Base-by-base conservation (phyloP, 2,888 invertebrate genomes). In the Lottia scabra region DNA sequence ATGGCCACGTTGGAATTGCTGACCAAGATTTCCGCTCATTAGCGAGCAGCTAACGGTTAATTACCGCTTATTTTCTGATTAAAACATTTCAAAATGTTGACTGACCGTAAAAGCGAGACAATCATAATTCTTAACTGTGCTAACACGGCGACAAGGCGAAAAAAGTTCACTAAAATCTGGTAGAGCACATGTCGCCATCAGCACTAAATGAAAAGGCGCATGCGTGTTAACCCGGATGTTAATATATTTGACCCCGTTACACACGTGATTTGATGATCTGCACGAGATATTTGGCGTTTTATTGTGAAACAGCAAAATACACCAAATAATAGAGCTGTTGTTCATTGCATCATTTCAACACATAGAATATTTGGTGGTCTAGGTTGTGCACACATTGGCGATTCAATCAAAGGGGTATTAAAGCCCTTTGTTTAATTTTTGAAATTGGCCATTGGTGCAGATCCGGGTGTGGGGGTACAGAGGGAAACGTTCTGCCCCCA, bases 141-240 rank as follows among this genome's bases (percentile, higher is more conserved):
- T 63, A 63, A 56, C 56, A 38, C 63, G 71, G 73, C 77, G 72
- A 72, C 62, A 46, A 46, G 72, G 71, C 74, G 63, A 79, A 80
- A 80, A 80, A 81, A 79, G 78, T 79, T 72, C 46, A 71, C 63
- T 43, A 69, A 68, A 76, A 76, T 77, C 77, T 71, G 73, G 66
- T 73, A 65, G 76, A 83, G 85, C 86, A 86, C 86, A 86, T 86
- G 86, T 86, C 86, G 86, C 86, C 86, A 86, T 86, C 83, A 80
- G 80, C 75, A 77, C 76, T 73, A 74, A 78, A 77, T 75, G 74
- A 69, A 67, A 78, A 15, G 74, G 77, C 82, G 86, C 86, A 84
- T 84, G 86, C 81, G 84, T 78, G 68, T 63, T 19, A 62, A 68
- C 45, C 70, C 62, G 30, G 38, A 43, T 38, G 66, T 65, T 56